A percentile compares a stretch with the other conserved stretches of the same genome.
phyloP scores from a whole-genome alignment of 1,140 invertebrate species.

The Pachypsylla venusta region DNA sequence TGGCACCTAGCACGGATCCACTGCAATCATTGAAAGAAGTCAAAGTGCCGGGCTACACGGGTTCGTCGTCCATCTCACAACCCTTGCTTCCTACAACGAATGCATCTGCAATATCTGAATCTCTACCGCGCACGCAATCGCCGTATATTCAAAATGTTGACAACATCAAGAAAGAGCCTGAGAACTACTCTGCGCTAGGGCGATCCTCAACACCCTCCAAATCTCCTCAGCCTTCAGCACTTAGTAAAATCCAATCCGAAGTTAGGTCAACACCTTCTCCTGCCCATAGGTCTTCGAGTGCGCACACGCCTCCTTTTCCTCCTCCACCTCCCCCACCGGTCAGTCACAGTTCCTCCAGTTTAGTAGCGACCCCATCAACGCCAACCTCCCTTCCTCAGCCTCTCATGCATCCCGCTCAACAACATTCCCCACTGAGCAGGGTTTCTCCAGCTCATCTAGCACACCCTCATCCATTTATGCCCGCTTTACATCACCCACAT shows the following conservation, averaged over 20 bases:
- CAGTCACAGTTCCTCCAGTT: constrained; percentile 20
- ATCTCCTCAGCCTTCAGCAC: constrained; percentile 26
- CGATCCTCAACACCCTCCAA: constrained; percentile 30
- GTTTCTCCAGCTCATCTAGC: constrained; percentile 39
- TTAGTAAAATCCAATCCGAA: constrained; percentile 24
- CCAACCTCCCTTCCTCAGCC: constrained; percentile 49
- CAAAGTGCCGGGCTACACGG: constrained; percentile 55
- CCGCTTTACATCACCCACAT: constrained; percentile 48
- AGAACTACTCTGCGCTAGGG: constrained; percentile 32
- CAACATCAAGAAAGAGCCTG: constrained; percentile 59
- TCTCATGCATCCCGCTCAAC: constrained; percentile 49
- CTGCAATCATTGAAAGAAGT: constrained; percentile 62
- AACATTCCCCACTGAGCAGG: constrained; percentile 37
- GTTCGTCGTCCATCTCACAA: constrained; percentile 26
- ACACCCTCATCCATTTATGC: constrained; percentile 43
- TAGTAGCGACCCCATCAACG: constrained; percentile 30
- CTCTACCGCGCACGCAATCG: constrained; percentile 7
- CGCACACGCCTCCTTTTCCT: constrained; percentile 23
- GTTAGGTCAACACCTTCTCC: constrained; percentile 30
- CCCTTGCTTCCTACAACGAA: constrained; percentile 25
- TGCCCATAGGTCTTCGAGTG: constrained; percentile 17
- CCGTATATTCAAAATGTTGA: constrained; percentile 31
- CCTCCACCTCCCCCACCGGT: constrained; percentile 22
- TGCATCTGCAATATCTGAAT: constrained; percentile 18
- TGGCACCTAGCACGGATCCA: constrained; percentile 45